Base-by-base conservation (phyloP, 2,797 vertebrate genomes). In the Hemitrygon akajei region DNA sequence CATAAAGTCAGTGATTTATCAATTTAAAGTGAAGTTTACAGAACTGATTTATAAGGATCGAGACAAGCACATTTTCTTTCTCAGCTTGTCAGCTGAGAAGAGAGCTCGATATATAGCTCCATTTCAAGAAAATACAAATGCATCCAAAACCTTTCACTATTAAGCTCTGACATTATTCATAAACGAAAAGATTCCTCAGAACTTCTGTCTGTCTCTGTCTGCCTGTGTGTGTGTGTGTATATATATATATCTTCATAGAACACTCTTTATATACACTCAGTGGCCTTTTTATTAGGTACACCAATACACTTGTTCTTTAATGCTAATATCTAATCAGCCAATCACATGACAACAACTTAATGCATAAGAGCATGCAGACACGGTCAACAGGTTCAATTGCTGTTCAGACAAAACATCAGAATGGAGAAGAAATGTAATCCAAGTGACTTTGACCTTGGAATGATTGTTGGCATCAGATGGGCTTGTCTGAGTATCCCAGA, bases 1-100 rank as follows among this genome's bases (percentile, higher is more conserved):
- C 86, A 89, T 89, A 89, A 89, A 89, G 22, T 37, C 63, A 22
- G 63, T 69, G 86, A 89, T 89, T 89, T 89, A 89, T 89, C 60
- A 89, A 89, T 37, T 69, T 89, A 69, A 75, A 69, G 60, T 34
- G 34, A 3, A 20, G 86, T 89, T 89, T 69, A 89, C 86, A 89
- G 86, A 89, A 34, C 86, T 69, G 86, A 89, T 89, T 89, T 89
- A 66, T 89, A 89, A 89, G 63, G 40, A 69, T 40, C 20, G 66
- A 89, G 2, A 9, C 20, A 63, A 34, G 63, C n/a, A 20, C 58
- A 66, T 87, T 87, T 63, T 87, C 60, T 34, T 66, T 63, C 63
- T 58, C 58, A 71, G 20, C 27, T 22, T 34, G n/a, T 63, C 86
- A 69, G 63, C 60, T 66, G n/a, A n/a, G n/a, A n/a, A n/a, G n/a